These are phyloP conservation scores for Gambelia wislizenii DNA, from an alignment of 2,797 vertebrate species.

Conservation along the genomic window DNA sequence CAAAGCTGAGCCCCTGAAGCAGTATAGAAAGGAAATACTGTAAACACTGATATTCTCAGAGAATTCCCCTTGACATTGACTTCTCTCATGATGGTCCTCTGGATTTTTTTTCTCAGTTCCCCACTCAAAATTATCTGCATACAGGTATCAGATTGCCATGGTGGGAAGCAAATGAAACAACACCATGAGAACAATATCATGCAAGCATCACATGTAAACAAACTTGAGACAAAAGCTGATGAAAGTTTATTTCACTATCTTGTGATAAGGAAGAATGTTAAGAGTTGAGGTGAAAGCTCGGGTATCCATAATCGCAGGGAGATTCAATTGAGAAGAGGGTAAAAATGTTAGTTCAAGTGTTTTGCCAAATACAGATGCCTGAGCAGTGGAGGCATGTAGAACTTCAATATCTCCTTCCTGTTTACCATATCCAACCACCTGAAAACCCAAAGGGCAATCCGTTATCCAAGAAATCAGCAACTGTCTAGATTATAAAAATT, in stretches of 20 bases:
- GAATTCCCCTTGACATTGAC: no score
- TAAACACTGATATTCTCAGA: no score
- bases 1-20: background rate
- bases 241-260: constrained; percentile 84
- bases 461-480: constrained; percentile 22
- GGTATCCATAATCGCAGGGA: constrained; percentile 82
- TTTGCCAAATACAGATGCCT: constrained; percentile 78
- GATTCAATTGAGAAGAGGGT: constrained; percentile 72
- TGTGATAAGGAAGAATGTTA: constrained; percentile 87
- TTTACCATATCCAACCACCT: constrained; percentile 90
- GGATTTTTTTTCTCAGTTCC: background rate
- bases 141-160: background rate
- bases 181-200: background rate
- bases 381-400: constrained; percentile 15
- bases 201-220: background rate
- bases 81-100: background rate
- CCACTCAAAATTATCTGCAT: background rate
- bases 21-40: background rate
- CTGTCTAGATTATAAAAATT: background rate
- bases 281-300: constrained; percentile 85
- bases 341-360: constrained; percentile 85
- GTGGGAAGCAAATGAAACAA: background rate
- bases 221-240: background rate
- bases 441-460: constrained; percentile 44
- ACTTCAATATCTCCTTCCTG: constrained; percentile 79